Conservation (phyloP, 2,113 vertebrate genomes). For the Guaruba guarouba region DNA sequence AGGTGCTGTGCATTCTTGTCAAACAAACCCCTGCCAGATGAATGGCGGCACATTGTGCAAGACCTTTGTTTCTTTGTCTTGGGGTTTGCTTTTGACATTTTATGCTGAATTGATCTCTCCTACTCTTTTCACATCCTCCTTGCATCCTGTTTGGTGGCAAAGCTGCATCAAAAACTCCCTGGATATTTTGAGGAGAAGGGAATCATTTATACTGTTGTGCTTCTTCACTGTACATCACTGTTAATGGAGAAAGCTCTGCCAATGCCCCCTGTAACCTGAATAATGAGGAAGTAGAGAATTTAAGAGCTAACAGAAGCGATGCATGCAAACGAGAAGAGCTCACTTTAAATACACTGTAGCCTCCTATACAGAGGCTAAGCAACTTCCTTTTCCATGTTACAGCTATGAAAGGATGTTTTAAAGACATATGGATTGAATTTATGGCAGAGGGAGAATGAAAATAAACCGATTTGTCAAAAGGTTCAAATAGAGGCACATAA, state of each 20-base stretch:
- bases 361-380: background rate
- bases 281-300: slow-evolving; percentile 47
- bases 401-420: slow-evolving; percentile 55
- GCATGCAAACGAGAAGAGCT: background rate
- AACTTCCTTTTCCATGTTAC: slow-evolving; percentile 43
- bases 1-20: background rate
- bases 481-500: slow-evolving; percentile 58
- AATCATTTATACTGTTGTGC: slow-evolving; percentile 13
- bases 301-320: background rate
- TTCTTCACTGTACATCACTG: slow-evolving; percentile 34
- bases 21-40: background rate
- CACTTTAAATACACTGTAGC: background rate
- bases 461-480: slow-evolving; percentile 68
- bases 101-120: background rate
- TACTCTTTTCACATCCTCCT: slow-evolving; percentile 15
- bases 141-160: slow-evolving; percentile 3
- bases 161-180: slow-evolving; percentile 60
- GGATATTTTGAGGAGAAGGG: slow-evolving; percentile 13
- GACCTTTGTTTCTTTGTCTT: slow-evolving; percentile 31
- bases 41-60: background rate
- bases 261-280: slow-evolving; percentile 43
- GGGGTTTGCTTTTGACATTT: slow-evolving; percentile 18
- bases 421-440: slow-evolving; percentile 69
- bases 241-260: slow-evolving; percentile 32
- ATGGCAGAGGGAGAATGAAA: slow-evolving; percentile 50